Base-by-base conservation (phyloP, 2,888 invertebrate genomes). In the Leptinotarsa haldemani region DNA sequence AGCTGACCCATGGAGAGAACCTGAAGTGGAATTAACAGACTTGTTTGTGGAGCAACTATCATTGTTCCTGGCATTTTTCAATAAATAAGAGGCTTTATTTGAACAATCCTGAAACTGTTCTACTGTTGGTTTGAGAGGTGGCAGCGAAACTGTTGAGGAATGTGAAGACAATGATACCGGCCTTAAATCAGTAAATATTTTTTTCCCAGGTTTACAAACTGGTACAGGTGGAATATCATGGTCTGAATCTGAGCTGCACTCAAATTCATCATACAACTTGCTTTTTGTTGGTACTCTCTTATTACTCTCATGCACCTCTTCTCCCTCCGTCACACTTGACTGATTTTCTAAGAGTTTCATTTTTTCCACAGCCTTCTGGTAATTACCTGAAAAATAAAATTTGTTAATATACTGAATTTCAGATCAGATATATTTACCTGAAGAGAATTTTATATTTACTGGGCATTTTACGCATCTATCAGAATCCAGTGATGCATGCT, bases 31-130 rank as follows among this genome's bases (percentile, higher is more conserved):
- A 40, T 40, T 9, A 40, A 40, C 40, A 40, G 40, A 40, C 40
- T 40, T 40, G 12, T 40, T 40, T 40, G 40, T 40, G 9, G 40
- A 40, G 40, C 40, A 40, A 40, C 9, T 40, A 12, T 40, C 40
- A 40, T 40, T 40, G 40, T 40, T 9, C 5, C 40, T 9, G 40
- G 40, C 40, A 40, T 40, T 40, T 40, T 40, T 40, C 40, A 40
- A 40, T 40, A 12, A 40, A 40, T 40, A 40, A 40, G 40, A 40
- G 40, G 50, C 50, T 50, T n/a, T n/a, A 15, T 50, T 50, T 50
- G 50, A 50, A n/a, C 16, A 50, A 50, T 50, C n/a, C 50, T 50
- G 50, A 50, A n/a, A n/a, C 50, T 50, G 50, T 50, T 50, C n/a
- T n/a, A 15, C n/a, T 50, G 50, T n/a, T 50, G 12, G 1, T n/a